A percentile compares a stretch with the other conserved stretches of the same genome.
Evolutionary conservation across 2,888 invertebrate genomes (phyloP).

Genomic region (Megastigmus dorsalis): DNA sequence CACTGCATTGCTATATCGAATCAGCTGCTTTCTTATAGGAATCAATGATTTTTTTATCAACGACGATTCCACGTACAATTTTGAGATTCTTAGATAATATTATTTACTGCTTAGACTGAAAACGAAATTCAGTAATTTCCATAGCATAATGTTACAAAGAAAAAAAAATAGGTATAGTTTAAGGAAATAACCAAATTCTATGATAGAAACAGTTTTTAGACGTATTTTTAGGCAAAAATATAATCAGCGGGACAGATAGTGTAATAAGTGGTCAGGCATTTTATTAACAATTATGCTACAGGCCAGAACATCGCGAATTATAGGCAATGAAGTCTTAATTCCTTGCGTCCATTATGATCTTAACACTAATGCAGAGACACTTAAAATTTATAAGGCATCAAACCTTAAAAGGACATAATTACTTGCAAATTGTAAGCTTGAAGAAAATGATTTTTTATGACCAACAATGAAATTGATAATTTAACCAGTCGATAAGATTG

Average conservation of each 20-base stretch:
- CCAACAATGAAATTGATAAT: not conserved
- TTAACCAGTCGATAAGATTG: not conserved
- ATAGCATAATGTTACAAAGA: no score
- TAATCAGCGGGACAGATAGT: conserved; percentile 14
- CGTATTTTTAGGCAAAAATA: conserved; percentile 38
- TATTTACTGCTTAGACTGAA: no score
- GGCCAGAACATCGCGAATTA: conserved; percentile 35
- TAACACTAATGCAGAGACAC: conserved; percentile 29
- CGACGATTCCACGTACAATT: no score
- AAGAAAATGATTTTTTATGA: conserved; percentile 24
- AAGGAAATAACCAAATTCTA: no score
- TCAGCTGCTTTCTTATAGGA: no score
- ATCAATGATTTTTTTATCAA: no score
- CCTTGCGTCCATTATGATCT: conserved; percentile 52
- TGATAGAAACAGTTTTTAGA: no score
- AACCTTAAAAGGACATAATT: conserved; percentile 42
- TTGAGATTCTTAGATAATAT: no score
- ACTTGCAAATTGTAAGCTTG: not conserved
- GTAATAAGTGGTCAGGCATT: conserved; percentile 44
- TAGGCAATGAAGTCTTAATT: conserved; percentile 46
- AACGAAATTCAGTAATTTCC: no score
- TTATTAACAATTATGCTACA: conserved; percentile 43
- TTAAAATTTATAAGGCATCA: conserved; percentile 38
- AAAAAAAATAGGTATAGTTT: no score
- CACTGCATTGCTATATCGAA: no score